These are phyloP conservation scores for Nineta flava DNA, from an alignment of 2,888 invertebrate genomes.

Conservation along the genomic window DNA sequence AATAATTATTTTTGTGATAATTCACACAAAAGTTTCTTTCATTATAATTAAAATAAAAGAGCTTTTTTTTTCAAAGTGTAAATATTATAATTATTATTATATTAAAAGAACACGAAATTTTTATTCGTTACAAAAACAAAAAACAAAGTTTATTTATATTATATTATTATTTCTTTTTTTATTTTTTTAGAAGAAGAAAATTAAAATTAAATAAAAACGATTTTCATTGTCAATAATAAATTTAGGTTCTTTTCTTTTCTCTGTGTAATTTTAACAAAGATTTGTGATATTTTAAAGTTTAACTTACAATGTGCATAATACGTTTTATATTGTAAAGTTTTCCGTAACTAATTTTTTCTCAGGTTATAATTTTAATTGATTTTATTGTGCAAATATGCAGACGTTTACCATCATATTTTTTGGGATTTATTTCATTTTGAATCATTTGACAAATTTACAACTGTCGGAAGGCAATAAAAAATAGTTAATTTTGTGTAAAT, in stretches of 20 bases:
- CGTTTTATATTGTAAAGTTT: conserved; percentile 3
- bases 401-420: not conserved
- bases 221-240: too few species aligned
- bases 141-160: not conserved
- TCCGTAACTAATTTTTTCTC: conserved; percentile 1
- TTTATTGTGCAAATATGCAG: not conserved
- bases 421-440: not conserved
- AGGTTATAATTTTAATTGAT: conserved; percentile 2
- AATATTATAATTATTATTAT: too few species aligned
- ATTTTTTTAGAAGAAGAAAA: not conserved
- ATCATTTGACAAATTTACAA: too few species aligned
- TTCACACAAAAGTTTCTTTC: too few species aligned
- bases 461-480: too few species aligned
- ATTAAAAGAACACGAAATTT: too few species aligned
- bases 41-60: too few species aligned
- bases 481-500: too few species aligned
- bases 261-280: not conserved
- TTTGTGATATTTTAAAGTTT: conserved; percentile 1
- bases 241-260: too few species aligned
- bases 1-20: too few species aligned
- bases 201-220: not conserved
- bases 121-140: too few species aligned
- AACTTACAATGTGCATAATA: conserved; percentile 1
- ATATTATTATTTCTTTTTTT: not conserved
- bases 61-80: too few species aligned